These are phyloP conservation scores for Gopherus evgoodei DNA, from an alignment of 2,113 vertebrate species.

Conservation along the genomic window DNA sequence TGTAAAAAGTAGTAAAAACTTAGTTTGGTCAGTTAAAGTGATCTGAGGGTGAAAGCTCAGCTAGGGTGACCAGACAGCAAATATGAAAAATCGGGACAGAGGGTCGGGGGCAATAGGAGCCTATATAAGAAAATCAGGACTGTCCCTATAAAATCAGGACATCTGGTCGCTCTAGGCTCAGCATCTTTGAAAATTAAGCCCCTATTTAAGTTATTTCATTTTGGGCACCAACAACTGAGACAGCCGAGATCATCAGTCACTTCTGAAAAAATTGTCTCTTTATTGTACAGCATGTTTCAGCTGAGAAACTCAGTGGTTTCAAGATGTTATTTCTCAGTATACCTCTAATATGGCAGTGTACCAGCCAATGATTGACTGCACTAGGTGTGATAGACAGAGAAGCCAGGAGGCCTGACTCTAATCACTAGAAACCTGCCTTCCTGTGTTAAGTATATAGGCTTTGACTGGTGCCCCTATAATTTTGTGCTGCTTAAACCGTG, in stretches of 20 bases:
- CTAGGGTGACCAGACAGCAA: no score
- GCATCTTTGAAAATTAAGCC: neutral
- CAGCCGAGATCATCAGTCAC: neutral
- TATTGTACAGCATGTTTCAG: neutral
- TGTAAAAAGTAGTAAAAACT: neutral
- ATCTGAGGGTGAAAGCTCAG: neutral
- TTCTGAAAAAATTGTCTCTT: neutral
- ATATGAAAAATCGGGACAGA: no score
- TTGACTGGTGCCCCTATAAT: neutral
- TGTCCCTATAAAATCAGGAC: no score
- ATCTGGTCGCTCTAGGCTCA: neutral
- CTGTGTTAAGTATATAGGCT: neutral
- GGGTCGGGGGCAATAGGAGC: no score
- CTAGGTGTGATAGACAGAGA: neutral
- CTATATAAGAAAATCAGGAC: no score
- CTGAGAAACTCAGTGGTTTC: neutral
- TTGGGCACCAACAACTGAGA: neutral
- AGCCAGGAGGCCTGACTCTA: neutral
- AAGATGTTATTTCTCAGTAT: neutral
- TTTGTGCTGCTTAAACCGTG: neutral
- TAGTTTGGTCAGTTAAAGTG: neutral
- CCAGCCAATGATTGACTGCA: neutral
- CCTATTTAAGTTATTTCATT: neutral
- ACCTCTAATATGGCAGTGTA: neutral
- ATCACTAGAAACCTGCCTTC: neutral